These are phyloP conservation scores for Spongilla lacustris DNA, from an alignment of 37 sponge, comb jelly and placozoan genomes.

Conservation along the genomic window DNA sequence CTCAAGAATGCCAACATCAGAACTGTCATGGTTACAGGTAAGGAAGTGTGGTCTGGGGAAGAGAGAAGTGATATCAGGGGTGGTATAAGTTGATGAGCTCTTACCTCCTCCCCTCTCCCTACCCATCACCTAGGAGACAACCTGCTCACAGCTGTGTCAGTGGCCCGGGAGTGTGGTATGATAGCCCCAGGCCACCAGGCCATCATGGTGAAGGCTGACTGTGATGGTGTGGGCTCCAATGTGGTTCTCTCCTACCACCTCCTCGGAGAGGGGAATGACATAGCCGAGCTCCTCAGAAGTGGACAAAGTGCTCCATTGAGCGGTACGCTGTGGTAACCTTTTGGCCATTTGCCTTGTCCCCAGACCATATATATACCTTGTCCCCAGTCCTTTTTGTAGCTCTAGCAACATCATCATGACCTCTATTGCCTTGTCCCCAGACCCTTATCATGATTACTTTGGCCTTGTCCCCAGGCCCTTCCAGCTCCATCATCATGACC, in stretches of 20 bases:
- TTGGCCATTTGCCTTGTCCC: too few relatives aligned
- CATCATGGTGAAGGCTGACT: conserved; percentile 24
- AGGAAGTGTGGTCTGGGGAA: neutral
- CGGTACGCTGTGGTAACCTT: too few relatives aligned
- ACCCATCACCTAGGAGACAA: conserved; percentile 76
- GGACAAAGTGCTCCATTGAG: too few relatives aligned
- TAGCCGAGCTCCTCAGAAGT: neutral
- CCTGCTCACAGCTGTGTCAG: conserved; percentile 85
- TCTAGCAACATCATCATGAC: too few relatives aligned
- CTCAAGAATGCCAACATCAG: conserved; percentile 64
- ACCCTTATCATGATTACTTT: too few relatives aligned
- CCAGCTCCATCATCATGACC: too few relatives aligned
- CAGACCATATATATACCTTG: too few relatives aligned
- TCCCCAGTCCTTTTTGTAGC: too few relatives aligned
- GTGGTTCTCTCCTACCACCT: conserved; percentile 33
- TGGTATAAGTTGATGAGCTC: neutral
- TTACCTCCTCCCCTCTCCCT: neutral
- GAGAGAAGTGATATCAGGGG: too few relatives aligned
- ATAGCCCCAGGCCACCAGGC: conserved; percentile 39
- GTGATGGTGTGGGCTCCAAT: too few relatives aligned
- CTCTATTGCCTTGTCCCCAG: too few relatives aligned
- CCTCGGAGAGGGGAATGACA: conserved; percentile 28
- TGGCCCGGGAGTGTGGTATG: conserved; percentile 89
- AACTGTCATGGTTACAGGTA: conserved; percentile 92
- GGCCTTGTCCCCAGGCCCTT: too few relatives aligned